phyloP scores from a whole-genome alignment of 2,797 vertebrate species.

The Centropyge bicolor region DNA sequence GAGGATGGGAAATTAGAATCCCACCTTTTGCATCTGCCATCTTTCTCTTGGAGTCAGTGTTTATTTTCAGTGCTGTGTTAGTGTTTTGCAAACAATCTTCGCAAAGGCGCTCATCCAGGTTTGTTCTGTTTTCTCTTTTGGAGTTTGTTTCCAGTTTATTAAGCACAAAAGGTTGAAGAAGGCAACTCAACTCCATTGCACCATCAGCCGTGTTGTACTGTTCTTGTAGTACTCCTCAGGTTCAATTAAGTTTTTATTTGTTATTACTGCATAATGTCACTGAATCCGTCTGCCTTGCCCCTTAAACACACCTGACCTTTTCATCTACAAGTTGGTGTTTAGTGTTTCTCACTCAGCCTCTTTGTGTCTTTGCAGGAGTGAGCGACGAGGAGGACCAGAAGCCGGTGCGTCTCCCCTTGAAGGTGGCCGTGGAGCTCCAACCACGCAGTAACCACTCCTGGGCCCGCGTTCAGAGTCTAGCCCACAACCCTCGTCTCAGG shows the following conservation, averaged over 20 bases:
- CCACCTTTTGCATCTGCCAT: neutral
- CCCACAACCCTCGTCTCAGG: constrained; percentile 98
- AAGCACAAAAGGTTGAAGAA: neutral
- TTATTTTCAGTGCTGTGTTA: constrained; percentile 7
- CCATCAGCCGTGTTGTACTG: neutral
- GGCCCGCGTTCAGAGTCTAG: constrained; percentile 97
- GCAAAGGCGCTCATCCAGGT: neutral
- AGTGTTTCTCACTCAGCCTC: neutral
- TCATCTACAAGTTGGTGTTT: neutral
- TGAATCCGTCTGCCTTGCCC: neutral
- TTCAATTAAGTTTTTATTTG: neutral
- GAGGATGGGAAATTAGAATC: neutral
- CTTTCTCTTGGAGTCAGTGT: neutral
- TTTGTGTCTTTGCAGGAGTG: constrained; percentile 84
- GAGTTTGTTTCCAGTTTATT: neutral
- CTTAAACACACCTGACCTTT: neutral
- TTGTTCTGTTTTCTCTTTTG: neutral
- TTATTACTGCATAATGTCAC: neutral
- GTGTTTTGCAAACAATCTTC: neutral
- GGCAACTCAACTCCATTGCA: neutral
- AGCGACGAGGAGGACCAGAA: constrained; percentile 99
- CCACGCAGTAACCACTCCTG: constrained; percentile 96
- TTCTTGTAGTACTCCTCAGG: neutral
- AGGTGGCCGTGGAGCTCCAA: constrained; percentile 95
- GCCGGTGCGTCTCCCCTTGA: constrained; percentile 95